Percentiles rank a stretch among this genome's conserved stretches.
phyloP scores from a whole-genome alignment of 2,888 invertebrate genomes.

The Caenorhabditis doughertyi region DNA sequence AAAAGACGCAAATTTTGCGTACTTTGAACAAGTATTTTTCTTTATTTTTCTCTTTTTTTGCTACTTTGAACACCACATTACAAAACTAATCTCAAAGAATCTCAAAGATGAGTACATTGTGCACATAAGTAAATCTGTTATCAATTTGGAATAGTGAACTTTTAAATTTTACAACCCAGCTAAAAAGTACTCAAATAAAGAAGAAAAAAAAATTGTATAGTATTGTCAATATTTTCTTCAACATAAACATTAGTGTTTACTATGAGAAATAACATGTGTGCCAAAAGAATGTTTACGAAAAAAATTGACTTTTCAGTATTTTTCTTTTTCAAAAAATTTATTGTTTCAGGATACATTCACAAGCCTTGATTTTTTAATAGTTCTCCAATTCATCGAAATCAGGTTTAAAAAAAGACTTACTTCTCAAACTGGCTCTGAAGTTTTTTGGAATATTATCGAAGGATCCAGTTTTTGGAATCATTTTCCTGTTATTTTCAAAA shows the following conservation, averaged over 20 bases:
- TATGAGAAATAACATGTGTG: not conserved
- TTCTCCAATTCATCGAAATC: no score
- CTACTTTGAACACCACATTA: no score
- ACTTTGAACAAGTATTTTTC: no score
- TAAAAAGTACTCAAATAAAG: not conserved
- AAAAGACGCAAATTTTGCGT: no score
- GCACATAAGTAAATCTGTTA: no score
- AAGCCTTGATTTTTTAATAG: no score
- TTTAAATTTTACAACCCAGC: no score
- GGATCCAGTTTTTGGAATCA: conserved; percentile 36
- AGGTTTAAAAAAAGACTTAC: conserved; percentile 27
- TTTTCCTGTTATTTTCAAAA: not conserved
- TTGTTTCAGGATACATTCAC: not conserved
- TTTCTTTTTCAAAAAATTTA: not conserved
- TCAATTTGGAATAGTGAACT: no score
- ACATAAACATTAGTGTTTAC: not conserved
- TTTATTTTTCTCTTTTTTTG: no score
- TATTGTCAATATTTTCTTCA: not conserved
- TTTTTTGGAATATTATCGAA: conserved; percentile 34
- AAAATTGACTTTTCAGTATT: not conserved
- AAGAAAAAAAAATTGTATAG: not conserved
- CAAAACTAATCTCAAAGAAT: no score
- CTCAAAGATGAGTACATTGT: no score
- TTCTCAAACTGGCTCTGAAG: conserved; percentile 39
- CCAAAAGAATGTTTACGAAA: not conserved